phyloP scores from a whole-genome alignment of 2,113 vertebrate species.

The Tyto alba region DNA sequence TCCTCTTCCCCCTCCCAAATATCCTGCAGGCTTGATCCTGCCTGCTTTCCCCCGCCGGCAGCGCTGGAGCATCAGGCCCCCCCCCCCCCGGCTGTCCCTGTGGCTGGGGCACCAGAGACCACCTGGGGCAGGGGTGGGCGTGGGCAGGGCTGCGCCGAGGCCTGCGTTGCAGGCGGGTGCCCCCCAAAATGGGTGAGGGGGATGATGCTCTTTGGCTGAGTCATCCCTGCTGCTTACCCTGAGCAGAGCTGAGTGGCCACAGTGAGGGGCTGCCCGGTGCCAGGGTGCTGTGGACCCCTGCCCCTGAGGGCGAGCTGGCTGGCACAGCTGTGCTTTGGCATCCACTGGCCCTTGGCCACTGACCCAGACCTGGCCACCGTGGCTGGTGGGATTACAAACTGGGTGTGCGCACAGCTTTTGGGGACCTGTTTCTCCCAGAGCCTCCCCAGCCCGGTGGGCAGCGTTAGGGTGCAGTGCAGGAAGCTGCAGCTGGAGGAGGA shows the following conservation, averaged over 20 bases:
- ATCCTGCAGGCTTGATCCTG: neutral
- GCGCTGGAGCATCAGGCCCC: neutral
- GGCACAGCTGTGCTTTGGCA: neutral
- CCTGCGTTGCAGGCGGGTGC: neutral
- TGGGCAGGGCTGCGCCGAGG: neutral
- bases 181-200: neutral
- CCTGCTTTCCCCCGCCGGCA: neutral
- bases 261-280: fast-evolving
- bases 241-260: fast-evolving
- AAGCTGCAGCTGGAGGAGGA: neutral
- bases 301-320: fast-evolving
- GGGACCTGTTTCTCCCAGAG: neutral
- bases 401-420: neutral
- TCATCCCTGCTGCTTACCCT: neutral
- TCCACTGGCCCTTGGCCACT: fast-evolving
- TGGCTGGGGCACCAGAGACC: neutral
- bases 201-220: neutral
- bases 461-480: fast-evolving
- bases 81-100: fast-evolving
- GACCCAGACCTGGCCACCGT: fast-evolving
- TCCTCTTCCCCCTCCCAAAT: neutral
- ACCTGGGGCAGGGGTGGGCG: too few relatives aligned
- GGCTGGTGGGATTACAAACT: neutral
- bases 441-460: neutral
- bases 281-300: fast-evolving